A percentile compares a stretch with the other conserved stretches of the same genome.
phyloP scores from a whole-genome alignment of 1,140 invertebrate species.

The Luehdorfia chinensis region DNA sequence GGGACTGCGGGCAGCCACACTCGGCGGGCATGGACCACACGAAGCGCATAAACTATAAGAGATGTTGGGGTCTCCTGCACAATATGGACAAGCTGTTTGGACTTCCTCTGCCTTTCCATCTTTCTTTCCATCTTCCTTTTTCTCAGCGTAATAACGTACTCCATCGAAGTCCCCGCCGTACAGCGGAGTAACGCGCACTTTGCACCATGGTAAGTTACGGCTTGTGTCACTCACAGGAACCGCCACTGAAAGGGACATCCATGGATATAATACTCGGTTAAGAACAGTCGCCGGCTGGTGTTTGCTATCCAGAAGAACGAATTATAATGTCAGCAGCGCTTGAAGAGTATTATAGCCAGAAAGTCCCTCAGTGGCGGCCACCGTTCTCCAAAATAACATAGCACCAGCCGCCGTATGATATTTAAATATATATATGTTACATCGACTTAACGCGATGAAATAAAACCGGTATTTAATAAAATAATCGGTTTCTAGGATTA shows the following conservation, averaged over 20 bases:
- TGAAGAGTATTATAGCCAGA: constrained; percentile 62
- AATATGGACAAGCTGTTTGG: neutral
- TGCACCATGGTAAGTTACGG: constrained; percentile 11
- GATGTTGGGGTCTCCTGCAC: constrained; percentile 52
- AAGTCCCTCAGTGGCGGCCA: constrained; percentile 50
- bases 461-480: too few species aligned
- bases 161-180: constrained; percentile 20
- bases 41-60: constrained; percentile 61
- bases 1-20: constrained; percentile 21
- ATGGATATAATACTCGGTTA: constrained; percentile 56
- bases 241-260: constrained; percentile 61
- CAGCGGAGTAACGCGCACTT: constrained; percentile 19
- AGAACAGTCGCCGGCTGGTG: constrained; percentile 30
- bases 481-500: neutral
- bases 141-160: constrained; percentile 21
- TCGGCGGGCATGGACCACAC: constrained; percentile 26
- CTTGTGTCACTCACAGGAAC: constrained; percentile 13
- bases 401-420: constrained; percentile 33
- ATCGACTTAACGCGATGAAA: neutral
- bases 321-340: constrained; percentile 22
- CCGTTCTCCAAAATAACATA: constrained; percentile 68
- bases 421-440: constrained; percentile 3
- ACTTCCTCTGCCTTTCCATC: constrained; percentile 19
- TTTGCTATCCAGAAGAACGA: constrained; percentile 56
- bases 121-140: constrained; percentile 47